These are phyloP conservation scores for Epinephelus fuscoguttatus DNA, from an alignment of 2,113 vertebrate genomes.

Conservation along the genomic window DNA sequence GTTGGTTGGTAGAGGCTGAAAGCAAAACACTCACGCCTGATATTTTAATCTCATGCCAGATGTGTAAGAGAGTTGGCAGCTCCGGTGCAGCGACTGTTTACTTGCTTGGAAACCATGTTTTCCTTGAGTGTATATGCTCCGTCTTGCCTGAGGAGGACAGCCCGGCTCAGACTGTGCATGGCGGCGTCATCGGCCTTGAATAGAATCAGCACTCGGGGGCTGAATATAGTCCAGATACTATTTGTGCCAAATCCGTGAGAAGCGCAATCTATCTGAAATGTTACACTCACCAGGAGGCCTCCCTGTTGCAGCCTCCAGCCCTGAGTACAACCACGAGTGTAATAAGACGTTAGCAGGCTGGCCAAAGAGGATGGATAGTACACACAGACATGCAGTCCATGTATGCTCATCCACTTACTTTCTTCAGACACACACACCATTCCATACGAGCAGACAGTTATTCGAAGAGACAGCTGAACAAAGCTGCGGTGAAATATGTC, in stretches of 20 bases:
- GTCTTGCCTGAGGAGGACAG: conserved; percentile 57
- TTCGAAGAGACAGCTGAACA: conserved; percentile 53
- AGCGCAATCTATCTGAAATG: conserved; percentile 49
- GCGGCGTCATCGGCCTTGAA: conserved; percentile 33
- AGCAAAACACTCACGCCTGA: conserved; percentile 20
- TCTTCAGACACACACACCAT: conserved; percentile 24
- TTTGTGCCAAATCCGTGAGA: conserved; percentile 53
- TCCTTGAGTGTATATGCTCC: conserved; percentile 48
- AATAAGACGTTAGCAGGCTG: conserved; percentile 1
- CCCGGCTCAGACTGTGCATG: conserved; percentile 6
- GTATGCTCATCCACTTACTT: not conserved
- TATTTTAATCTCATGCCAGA: conserved; percentile 34
- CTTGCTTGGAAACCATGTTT: conserved; percentile 74
- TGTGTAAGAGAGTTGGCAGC: conserved; percentile 50
- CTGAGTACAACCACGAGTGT: not conserved
- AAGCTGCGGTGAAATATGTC: conserved; percentile 44
- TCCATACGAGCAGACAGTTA: conserved; percentile 19
- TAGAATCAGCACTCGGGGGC: conserved; percentile 21
- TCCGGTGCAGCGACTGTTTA: conserved; percentile 60
- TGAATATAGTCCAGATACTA: conserved; percentile 30
- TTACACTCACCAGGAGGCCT: conserved; percentile 51
- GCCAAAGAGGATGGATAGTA: conserved; percentile 19
- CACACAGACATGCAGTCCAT: conserved; percentile 3
- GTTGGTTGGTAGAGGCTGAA: conserved; percentile 11
- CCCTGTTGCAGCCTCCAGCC: conserved; percentile 12